Percentiles rank a stretch among this genome's conserved stretches.
Evolutionary conservation across 2,797 vertebrate genomes (phyloP).

Genomic region (Premnoplex brunnescens): DNA sequence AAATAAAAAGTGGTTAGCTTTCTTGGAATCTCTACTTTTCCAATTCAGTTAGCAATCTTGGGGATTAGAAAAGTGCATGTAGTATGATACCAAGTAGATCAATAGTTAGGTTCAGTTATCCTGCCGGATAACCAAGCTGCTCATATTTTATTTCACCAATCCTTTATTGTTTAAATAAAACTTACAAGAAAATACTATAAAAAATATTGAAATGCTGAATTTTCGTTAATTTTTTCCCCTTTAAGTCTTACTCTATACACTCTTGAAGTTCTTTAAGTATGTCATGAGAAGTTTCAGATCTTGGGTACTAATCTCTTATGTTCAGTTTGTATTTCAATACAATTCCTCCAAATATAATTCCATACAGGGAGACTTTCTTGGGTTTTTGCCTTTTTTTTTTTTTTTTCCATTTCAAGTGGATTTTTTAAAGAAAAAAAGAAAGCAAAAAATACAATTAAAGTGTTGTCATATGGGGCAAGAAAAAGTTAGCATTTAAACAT

Average conservation of each 20-base stretch:
- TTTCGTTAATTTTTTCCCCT: not conserved
- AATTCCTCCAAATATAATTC: not conserved
- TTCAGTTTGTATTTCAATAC: not conserved
- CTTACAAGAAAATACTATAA: not conserved
- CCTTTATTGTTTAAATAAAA: not conserved
- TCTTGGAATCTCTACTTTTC: not conserved
- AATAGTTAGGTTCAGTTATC: rapidly evolving
- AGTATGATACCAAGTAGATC: not conserved
- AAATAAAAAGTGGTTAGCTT: not conserved
- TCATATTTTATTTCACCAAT: not conserved
- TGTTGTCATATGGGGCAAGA: not conserved
- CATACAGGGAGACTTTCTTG: not conserved
- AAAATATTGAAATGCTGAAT: not conserved
- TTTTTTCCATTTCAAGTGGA: not conserved
- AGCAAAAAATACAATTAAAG: not conserved
- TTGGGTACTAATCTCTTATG: not conserved
- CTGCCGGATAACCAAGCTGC: not conserved
- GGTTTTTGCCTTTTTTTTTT: too few species aligned
- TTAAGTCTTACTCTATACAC: not conserved
- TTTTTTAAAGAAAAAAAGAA: not conserved
- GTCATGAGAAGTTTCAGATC: not conserved
- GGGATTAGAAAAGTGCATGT: not conserved
- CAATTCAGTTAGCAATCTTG: not conserved
- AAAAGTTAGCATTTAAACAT: not conserved
- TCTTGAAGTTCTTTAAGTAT: rapidly evolving